phyloP scores from a whole-genome alignment of 2,113 vertebrate species.

The Herpetotheres cachinnans region DNA sequence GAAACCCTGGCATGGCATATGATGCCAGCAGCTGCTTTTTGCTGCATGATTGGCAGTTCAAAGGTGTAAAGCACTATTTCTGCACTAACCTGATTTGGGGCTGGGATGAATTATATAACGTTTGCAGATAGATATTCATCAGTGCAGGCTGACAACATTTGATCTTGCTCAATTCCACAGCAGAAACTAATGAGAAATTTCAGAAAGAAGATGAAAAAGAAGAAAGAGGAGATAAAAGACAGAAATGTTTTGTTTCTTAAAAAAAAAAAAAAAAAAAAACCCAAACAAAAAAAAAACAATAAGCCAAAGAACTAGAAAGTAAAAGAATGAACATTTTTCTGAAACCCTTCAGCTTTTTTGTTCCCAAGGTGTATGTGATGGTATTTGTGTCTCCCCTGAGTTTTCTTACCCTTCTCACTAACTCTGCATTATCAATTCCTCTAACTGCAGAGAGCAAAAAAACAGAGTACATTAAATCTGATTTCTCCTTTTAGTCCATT shows the following conservation, averaged over 20 bases:
- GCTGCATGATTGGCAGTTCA: not conserved
- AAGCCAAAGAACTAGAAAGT: not conserved
- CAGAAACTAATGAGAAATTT: not conserved
- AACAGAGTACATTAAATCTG: not conserved
- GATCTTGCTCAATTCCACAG: not conserved
- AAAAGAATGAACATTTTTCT: not conserved
- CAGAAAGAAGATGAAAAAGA: constrained; percentile 7
- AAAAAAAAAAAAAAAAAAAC: not conserved
- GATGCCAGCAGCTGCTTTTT: not conserved
- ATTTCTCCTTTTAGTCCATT: constrained; percentile 7
- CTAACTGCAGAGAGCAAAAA: not conserved
- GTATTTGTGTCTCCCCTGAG: not conserved
- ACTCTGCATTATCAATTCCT: not conserved
- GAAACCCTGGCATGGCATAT: not conserved
- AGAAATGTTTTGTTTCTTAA: not conserved
- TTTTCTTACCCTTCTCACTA: not conserved
- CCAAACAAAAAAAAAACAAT: not conserved
- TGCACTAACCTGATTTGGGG: not conserved
- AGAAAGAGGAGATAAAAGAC: not conserved
- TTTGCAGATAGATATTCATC: not conserved
- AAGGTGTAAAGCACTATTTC: not conserved
- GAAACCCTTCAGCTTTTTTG: not conserved
- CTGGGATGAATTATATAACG: not conserved
- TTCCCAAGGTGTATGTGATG: not conserved
- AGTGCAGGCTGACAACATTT: constrained; percentile 11